Evolutionary conservation across 2,888 invertebrate genomes (phyloP).

Genomic region (Eupithecia subumbrata): DNA sequence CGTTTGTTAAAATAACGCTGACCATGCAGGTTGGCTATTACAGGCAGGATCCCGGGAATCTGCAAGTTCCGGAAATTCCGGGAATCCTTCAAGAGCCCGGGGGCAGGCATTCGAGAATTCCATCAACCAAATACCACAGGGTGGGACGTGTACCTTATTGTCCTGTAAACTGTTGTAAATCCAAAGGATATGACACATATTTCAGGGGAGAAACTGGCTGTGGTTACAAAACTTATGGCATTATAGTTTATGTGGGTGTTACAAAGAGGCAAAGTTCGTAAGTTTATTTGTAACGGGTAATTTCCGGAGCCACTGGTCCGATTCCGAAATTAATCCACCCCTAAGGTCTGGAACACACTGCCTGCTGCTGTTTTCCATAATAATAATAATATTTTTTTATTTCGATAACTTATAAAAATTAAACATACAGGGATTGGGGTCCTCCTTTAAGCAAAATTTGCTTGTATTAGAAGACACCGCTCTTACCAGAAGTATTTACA

Average conservation of each 20-base stretch:
- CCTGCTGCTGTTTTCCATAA: no score
- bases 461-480: no score
- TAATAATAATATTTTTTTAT: no score
- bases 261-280: background rate
- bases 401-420: no score
- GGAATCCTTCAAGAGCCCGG: background rate
- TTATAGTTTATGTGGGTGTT: background rate
- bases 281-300: background rate
- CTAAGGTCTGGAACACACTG: no score
- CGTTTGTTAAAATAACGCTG: slow-evolving; percentile 16
- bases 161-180: background rate
- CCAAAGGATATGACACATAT: background rate
- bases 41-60: slow-evolving; percentile 11
- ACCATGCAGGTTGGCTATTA: slow-evolving; percentile 18
- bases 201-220: background rate
- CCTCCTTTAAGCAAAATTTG: no score
- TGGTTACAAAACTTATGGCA: background rate
- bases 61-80: slow-evolving; percentile 26
- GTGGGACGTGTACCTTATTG: background rate
- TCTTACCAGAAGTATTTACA: no score
- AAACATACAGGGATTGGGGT: no score
- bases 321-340: background rate
- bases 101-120: slow-evolving; percentile 20
- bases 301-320: background rate
- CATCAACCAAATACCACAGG: slow-evolving; percentile 8